Base-by-base conservation (phyloP, 2,113 vertebrate species). In the Otus sunia region DNA sequence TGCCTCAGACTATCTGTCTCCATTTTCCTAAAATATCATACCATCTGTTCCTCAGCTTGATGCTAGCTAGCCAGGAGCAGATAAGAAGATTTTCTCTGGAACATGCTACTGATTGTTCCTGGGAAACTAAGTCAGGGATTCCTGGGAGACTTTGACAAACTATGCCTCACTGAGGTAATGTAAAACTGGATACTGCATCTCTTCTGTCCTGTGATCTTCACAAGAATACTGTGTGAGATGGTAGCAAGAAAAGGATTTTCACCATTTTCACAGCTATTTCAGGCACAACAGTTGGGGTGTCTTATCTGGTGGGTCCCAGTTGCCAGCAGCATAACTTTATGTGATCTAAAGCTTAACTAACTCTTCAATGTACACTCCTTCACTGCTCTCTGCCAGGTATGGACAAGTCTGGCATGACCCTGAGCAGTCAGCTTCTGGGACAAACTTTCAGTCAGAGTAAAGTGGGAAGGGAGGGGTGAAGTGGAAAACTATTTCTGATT, bases 351-450 rank as follows among this genome's bases (percentile, higher is more conserved):
- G 67, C 49, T 7, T 2, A 62, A 22, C n/a, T 37, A 47, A 29
- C 30, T 76, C 25, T 27, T 14, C 32, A n/a, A 23, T 1, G 0
- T 21, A n/a, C 9, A 4, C 7, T 63, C 29, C 41, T 81, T n/a
- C 22, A 20, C 32, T n/a, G 16, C 25, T 74, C 37, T 69, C 67
- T 76, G 34, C 22, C 29, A 25, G 39, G 15, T 62, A 5, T 9
- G 20, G 49, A 37, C 6, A 66, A 11, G 3, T 58, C 23, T 0
- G 0, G 6, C 0, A 0, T 16, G 85, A 87, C 78, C 10, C 18
- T 43, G 21, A 75, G 77, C 53, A 39, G 5, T 30, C 45, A 60
- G 8, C 19, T 64, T 75, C 58, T 50, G 53, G 23, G 73, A 49
- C 25, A 83, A 86, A 73, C 14, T 17, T 32, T 37, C 9, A 11